Percentiles rank a stretch among this genome's conserved stretches.
Conservation (phyloP, 2,113 vertebrate species). For the Proteles cristata region DNA sequence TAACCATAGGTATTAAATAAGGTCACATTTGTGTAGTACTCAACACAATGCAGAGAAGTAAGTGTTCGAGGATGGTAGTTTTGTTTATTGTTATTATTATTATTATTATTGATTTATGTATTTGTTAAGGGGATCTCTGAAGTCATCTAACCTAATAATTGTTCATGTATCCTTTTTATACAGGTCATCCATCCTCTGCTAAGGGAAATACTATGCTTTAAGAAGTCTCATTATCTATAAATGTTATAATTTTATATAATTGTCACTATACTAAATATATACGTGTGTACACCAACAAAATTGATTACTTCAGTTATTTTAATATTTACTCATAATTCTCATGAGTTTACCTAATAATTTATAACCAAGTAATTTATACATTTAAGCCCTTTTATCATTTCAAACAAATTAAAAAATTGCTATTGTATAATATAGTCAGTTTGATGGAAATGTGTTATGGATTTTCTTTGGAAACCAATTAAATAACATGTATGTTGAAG, state of each 20-base stretch:
- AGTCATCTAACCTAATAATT: not conserved
- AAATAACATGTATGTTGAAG: not conserved
- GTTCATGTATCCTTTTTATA: accelerated
- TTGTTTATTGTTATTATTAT: not conserved
- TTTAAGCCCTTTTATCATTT: not conserved
- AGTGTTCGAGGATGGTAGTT: not conserved
- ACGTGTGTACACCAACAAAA: not conserved
- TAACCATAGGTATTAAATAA: not conserved
- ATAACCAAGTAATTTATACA: not conserved
- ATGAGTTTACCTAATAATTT: not conserved
- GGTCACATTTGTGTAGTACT: not conserved
- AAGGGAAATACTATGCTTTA: not conserved
- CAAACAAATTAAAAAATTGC: not conserved
- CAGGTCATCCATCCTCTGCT: not conserved
- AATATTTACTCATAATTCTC: not conserved
- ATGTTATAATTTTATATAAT: not conserved
- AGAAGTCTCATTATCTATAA: not conserved
- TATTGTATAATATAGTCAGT: not conserved
- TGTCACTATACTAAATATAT: not conserved
- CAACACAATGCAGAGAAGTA: not conserved
- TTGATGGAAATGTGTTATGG: not conserved
- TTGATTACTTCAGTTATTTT: not conserved
- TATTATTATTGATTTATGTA: not conserved
- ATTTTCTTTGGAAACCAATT: not conserved
- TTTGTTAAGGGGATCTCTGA: not conserved